A percentile compares a stretch with the other conserved stretches of the same genome.
These are phyloP conservation scores for Prosapia bicincta DNA, from an alignment of 2,888 invertebrate genomes.

Conservation along the genomic window DNA sequence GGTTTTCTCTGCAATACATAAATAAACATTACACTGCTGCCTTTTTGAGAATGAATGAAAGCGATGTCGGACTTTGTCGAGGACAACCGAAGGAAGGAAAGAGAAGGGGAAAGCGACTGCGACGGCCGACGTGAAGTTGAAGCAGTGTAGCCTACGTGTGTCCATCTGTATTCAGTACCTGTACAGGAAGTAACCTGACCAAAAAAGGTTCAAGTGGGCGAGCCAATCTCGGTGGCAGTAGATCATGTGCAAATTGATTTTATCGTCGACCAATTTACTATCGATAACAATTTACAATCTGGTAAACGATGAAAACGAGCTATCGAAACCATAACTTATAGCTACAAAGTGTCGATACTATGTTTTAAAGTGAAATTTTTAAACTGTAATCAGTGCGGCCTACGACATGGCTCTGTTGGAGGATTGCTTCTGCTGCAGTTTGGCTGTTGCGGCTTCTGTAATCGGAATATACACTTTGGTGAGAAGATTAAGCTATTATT, in stretches of 20 bases:
- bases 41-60: not conserved
- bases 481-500: too few species aligned
- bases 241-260: too few species aligned
- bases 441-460: not conserved
- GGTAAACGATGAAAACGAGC: too few species aligned
- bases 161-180: not conserved
- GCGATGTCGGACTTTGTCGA: not conserved
- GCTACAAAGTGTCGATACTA: not conserved
- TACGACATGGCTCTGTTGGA: not conserved
- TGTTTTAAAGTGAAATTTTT: not conserved
- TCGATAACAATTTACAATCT: too few species aligned
- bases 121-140: not conserved
- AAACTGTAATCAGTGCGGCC: not conserved
- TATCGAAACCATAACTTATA: too few species aligned
- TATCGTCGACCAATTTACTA: too few species aligned
- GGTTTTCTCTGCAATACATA: too few species aligned
- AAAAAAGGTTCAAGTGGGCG: not conserved
- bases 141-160: not conserved
- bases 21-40: too few species aligned
- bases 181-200: not conserved
- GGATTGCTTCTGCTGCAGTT: not conserved
- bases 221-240: too few species aligned
- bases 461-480: not conserved
- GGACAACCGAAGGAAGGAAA: not conserved
- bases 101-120: not conserved